phyloP scores from a whole-genome alignment of 2,797 vertebrate genomes.

The Nothura maculosa region DNA sequence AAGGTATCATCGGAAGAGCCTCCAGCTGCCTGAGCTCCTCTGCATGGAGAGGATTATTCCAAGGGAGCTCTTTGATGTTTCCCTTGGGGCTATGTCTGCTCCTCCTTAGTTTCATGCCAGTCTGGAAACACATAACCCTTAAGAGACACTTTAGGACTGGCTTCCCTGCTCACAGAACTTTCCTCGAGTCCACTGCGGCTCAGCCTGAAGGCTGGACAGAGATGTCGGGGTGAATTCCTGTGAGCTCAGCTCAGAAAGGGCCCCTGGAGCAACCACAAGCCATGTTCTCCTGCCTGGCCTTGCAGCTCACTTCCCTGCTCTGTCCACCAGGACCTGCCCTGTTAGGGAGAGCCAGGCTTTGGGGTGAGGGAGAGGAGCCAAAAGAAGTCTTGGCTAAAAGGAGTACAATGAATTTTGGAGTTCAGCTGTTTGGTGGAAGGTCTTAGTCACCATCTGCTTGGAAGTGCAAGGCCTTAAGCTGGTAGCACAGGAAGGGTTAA shows the following conservation, averaged over 20 bases:
- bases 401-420: neutral
- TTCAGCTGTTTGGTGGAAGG: neutral
- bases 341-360: neutral
- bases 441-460: neutral
- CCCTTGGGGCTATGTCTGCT: neutral
- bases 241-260: neutral
- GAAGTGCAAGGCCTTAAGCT: neutral
- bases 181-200: neutral
- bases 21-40: neutral
- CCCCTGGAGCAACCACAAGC: neutral
- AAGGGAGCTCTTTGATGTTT: slow-evolving; percentile 13
- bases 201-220: neutral
- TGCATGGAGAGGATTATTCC: neutral
- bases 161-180: neutral
- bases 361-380: neutral
- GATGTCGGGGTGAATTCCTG: neutral
- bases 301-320: neutral
- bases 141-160: neutral
- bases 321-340: neutral
- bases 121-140: neutral
- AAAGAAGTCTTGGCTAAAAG: neutral
- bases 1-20: neutral
- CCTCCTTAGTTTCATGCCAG: neutral
- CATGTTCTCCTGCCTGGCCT: neutral
- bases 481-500: neutral